Percentiles rank a stretch among this genome's conserved stretches.
Evolutionary conservation across 2,113 vertebrate species (phyloP).

Genomic region (Sturnus vulgaris): DNA sequence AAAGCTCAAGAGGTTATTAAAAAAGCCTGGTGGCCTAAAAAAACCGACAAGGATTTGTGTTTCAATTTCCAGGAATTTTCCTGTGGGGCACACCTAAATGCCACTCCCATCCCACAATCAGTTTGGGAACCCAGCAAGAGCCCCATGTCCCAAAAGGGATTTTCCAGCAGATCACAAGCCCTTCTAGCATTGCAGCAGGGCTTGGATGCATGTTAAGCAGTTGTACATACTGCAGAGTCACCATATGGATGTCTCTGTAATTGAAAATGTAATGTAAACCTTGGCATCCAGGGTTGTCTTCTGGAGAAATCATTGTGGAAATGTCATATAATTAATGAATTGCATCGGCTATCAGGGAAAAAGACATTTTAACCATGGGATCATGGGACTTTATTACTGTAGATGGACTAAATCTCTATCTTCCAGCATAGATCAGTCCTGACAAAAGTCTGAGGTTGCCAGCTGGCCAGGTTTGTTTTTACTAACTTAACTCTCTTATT

Average conservation of each 20-base stretch:
- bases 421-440: slow-evolving; percentile 48
- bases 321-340: slow-evolving; percentile 59
- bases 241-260: slow-evolving; percentile 48
- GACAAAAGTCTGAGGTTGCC: slow-evolving; percentile 55
- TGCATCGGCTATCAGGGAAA: slow-evolving; percentile 34
- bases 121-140: not conserved
- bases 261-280: slow-evolving; percentile 62
- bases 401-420: slow-evolving; percentile 47
- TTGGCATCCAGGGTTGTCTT: slow-evolving; percentile 28
- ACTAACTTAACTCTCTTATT: slow-evolving; percentile 48
- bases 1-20: not conserved
- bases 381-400: slow-evolving; percentile 54
- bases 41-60: not conserved
- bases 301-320: slow-evolving; percentile 41
- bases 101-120: not conserved
- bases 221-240: slow-evolving; percentile 52
- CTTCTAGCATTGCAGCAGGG: not conserved
- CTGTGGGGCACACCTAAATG: too few species aligned
- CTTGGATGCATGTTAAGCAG: not conserved
- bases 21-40: not conserved
- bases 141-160: not conserved
- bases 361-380: slow-evolving; percentile 48
- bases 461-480: slow-evolving; percentile 54
- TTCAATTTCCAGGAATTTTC: not conserved
- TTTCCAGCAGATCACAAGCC: not conserved